These are phyloP conservation scores for Pheosia tremula DNA, from an alignment of 2,888 invertebrate species.

Conservation along the genomic window DNA sequence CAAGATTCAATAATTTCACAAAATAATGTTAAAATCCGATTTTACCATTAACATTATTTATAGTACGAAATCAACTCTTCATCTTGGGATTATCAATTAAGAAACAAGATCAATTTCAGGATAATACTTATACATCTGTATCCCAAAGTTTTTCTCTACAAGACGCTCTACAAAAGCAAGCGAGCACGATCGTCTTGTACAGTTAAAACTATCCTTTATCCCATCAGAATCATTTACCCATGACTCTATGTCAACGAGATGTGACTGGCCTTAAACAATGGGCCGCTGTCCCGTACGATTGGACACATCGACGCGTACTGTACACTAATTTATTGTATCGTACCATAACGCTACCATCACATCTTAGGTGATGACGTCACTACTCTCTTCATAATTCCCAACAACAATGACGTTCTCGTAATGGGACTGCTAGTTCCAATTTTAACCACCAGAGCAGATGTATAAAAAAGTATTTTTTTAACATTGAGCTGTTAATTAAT, in stretches of 20 bases:
- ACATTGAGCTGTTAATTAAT: slow-evolving; percentile 27
- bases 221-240: not conserved
- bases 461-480: slow-evolving; percentile 15
- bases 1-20: too few species aligned
- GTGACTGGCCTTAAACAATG: slow-evolving; percentile 53
- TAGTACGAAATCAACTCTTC: too few species aligned
- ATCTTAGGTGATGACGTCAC: not conserved
- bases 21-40: too few species aligned
- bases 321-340: slow-evolving; percentile 28
- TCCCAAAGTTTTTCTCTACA: too few species aligned
- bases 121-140: too few species aligned
- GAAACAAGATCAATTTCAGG: too few species aligned
- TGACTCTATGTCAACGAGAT: slow-evolving; percentile 13
- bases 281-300: slow-evolving; percentile 41
- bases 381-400: not conserved
- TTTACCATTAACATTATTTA: too few species aligned
- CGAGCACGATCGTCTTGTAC: too few species aligned
- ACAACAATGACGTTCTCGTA: not conserved
- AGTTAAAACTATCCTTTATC: not conserved
- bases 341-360: not conserved
- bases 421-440: not conserved
- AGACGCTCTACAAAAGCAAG: too few species aligned
- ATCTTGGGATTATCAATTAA: too few species aligned
- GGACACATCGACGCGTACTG: slow-evolving; percentile 29
- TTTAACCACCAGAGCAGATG: slow-evolving; percentile 7